Percentiles rank a stretch among this genome's conserved stretches.
phyloP scores from a whole-genome alignment of 2,797 vertebrate genomes.

The Saguinus oedipus region DNA sequence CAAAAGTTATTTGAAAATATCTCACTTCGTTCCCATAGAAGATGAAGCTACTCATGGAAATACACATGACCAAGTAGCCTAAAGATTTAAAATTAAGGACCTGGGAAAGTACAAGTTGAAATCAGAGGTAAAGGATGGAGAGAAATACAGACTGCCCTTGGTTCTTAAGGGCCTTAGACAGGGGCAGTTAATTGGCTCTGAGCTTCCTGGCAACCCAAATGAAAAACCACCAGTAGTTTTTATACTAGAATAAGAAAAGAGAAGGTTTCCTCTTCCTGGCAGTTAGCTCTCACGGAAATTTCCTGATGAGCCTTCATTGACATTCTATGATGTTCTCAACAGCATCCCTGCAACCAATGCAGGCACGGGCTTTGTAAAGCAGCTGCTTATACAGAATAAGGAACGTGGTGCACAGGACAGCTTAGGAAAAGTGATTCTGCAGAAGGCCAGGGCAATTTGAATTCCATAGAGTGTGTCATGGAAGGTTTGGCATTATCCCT shows the following conservation, averaged over 20 bases:
- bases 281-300: not conserved
- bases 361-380: not conserved
- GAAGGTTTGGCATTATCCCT: not conserved
- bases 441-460: not conserved
- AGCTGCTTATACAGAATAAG: not conserved
- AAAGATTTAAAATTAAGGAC: not conserved
- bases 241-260: not conserved
- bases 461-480: not conserved
- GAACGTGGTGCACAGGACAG: not conserved
- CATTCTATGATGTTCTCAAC: not conserved
- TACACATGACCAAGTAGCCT: not conserved
- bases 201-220: not conserved
- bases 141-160: not conserved
- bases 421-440: not conserved
- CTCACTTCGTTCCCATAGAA: not conserved
- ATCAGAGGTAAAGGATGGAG: not conserved
- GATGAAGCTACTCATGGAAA: not conserved
- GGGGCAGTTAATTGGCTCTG: not conserved
- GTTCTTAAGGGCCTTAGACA: not conserved
- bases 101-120: not conserved
- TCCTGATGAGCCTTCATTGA: not conserved
- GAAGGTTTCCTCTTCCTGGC: not conserved
- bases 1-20: not conserved
- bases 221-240: not conserved
- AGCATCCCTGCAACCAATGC: not conserved